A percentile compares a stretch with the other conserved stretches of the same genome.
Evolutionary conservation across 92 coral and sea anemone species (phyloP).

Genomic region (Parazoanthus swiftii): DNA sequence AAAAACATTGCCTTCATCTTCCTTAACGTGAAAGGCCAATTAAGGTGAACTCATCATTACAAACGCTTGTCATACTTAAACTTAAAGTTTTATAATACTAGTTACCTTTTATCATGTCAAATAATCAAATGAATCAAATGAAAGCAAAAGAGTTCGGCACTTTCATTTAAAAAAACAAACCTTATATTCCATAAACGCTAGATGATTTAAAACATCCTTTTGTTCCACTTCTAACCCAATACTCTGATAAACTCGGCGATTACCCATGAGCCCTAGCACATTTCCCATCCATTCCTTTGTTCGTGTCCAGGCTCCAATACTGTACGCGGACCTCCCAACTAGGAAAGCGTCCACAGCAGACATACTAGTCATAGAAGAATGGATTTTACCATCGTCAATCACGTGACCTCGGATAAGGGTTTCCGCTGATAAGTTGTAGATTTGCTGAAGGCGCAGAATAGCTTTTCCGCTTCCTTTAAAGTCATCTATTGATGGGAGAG

Average conservation of each 20-base stretch:
- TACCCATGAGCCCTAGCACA: background rate
- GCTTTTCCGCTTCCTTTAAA: constrained; percentile 24
- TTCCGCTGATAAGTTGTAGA: constrained; percentile 27
- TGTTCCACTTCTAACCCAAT: constrained; percentile 9
- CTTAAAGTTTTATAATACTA: no score
- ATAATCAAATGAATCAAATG: background rate
- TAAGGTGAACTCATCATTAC: no score
- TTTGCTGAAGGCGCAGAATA: constrained; percentile 27
- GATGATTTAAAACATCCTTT: constrained; percentile 1
- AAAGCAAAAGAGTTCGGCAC: background rate
- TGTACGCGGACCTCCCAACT: constrained; percentile 20
- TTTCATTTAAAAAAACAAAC: background rate
- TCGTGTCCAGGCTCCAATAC: constrained; percentile 19
- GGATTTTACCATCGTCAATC: background rate
- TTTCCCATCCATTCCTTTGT: constrained; percentile 30
- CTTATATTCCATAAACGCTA: constrained; percentile 19
- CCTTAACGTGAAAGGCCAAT: no score
- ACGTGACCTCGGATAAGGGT: constrained; percentile 17
- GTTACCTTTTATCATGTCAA: no score
- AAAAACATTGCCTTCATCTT: no score
- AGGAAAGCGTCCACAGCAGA: constrained; percentile 32
- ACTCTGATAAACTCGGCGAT: background rate
- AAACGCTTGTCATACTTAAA: no score
- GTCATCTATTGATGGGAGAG: constrained; percentile 4
- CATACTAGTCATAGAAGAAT: constrained; percentile 7